A percentile compares a stretch with the other conserved stretches of the same genome.
Evolutionary conservation across 2,113 vertebrate species (phyloP).

Genomic region (Semnornis frantzii): DNA sequence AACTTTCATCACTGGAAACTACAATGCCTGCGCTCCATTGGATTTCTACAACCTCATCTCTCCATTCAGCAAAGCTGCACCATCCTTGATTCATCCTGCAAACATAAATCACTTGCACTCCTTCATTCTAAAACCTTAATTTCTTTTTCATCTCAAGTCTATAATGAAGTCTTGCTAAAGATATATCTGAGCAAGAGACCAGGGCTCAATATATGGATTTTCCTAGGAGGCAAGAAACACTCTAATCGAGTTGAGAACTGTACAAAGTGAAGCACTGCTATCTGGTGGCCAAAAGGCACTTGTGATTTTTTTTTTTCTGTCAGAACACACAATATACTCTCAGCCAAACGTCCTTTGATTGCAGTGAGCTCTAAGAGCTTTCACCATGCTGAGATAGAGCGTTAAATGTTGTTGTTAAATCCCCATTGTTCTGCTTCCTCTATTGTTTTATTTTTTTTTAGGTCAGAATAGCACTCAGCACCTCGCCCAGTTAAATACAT

Average conservation of each 20-base stretch:
- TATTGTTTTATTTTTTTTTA: background rate
- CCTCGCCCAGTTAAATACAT: background rate
- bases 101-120: background rate
- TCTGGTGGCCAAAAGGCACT: conserved; percentile 67
- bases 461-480: background rate
- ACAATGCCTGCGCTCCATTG: background rate
- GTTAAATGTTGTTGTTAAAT: background rate
- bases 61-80: background rate
- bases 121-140: background rate
- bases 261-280: conserved; percentile 73
- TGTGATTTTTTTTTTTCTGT: background rate
- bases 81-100: background rate
- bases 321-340: background rate
- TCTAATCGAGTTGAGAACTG: background rate
- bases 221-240: background rate
- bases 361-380: background rate
- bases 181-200: background rate
- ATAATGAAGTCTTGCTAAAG: background rate
- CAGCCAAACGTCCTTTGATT: background rate
- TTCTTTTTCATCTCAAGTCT: background rate
- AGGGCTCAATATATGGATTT: background rate
- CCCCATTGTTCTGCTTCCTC: background rate
- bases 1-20: background rate
- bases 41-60: background rate
- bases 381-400: background rate